Conservation (phyloP, 2,113 vertebrate genomes). For the Candoia aspera region DNA sequence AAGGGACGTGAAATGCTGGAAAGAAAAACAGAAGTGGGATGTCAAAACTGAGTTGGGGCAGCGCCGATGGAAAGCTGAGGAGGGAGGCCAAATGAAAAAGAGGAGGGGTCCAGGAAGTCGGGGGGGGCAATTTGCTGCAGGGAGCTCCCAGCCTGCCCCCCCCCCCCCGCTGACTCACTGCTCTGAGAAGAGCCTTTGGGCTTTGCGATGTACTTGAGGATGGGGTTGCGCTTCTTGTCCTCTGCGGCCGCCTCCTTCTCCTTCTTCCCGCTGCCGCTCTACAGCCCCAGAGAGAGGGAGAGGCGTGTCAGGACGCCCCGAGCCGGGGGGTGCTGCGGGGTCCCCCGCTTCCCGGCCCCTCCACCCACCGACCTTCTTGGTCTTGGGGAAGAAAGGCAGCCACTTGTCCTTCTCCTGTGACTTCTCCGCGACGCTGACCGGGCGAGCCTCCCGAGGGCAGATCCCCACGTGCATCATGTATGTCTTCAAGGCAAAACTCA, state of each 20-base stretch:
- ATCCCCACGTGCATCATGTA: constrained; percentile 88
- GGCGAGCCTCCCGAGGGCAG: constrained; percentile 82
- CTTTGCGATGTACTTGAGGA: constrained; percentile 94
- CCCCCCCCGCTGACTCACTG: constrained; percentile 76
- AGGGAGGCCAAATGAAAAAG: not conserved
- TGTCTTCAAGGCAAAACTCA: constrained; percentile 85
- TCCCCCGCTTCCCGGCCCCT: not conserved
- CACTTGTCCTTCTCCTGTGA: constrained; percentile 90
- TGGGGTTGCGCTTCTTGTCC: constrained; percentile 89
- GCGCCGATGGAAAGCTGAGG: not conserved
- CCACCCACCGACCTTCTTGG: constrained; percentile 82
- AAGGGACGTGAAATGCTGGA: constrained; percentile 81
- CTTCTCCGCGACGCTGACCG: constrained; percentile 70
- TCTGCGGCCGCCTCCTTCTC: constrained; percentile 84
- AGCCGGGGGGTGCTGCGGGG: not conserved
- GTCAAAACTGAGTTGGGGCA: constrained; percentile 60
- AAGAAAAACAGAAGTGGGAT: constrained; percentile 72
- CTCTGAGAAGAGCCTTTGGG: constrained; percentile 86
- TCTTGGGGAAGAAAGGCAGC: constrained; percentile 88
- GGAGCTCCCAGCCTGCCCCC: not conserved
- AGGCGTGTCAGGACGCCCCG: not conserved
- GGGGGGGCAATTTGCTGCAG: not conserved
- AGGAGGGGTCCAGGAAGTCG: not conserved
- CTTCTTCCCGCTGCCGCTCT: constrained; percentile 84
- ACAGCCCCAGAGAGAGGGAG: constrained; percentile 47